Base-by-base conservation (phyloP, 2,797 vertebrate species). In the Gymnoscopelus braueri region DNA sequence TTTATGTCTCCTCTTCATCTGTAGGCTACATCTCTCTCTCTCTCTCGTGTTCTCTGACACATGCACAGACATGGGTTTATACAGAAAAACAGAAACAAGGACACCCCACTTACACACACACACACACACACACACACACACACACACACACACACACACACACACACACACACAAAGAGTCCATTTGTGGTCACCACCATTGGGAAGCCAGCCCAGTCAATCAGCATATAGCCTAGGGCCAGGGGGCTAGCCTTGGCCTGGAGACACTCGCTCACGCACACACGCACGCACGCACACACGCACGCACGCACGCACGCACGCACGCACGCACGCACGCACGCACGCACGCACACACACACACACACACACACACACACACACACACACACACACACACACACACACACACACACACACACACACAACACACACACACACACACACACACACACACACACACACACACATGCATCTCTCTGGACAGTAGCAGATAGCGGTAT, bases 201-300 rank as follows among this genome's bases (percentile, higher is more conserved):
- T 82, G 77, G 84, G 84, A 86, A 67, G 53, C 58, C 39, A 63
- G 76, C 77, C 81, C 81, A 80, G 83, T 85, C 83, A 84, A 86
- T 88, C 84, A 85, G 68, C 82, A 83, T 58, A 80, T 71, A 74
- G 75, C 82, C 75, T 54, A 63, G 65, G 79, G 82, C 76, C 76
- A 72, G 74, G 47, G n/a, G 59, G 63, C 67, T 61, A 6, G 15
- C 64, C 69, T 35, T 65, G 32, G 13, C 14, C 47, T 32, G 26
- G 48, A 52, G 48, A 26, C 62, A 63, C 60, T 39, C 39, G 19
- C 44, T 49, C 15, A 48, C 58, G 44, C 58, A 60, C 58, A 60
- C 58, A 60, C 29, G 71, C 79, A 68, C 77, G 73, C 77, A 78
- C 63, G 52, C 14, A 50, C 12, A 14, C 14, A 14, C 14, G 2